Evolutionary conservation across 2,113 vertebrate genomes (phyloP), one percentile per base, ranked within the genome.

Genomic region (Tauraco erythrolophus): DNA sequence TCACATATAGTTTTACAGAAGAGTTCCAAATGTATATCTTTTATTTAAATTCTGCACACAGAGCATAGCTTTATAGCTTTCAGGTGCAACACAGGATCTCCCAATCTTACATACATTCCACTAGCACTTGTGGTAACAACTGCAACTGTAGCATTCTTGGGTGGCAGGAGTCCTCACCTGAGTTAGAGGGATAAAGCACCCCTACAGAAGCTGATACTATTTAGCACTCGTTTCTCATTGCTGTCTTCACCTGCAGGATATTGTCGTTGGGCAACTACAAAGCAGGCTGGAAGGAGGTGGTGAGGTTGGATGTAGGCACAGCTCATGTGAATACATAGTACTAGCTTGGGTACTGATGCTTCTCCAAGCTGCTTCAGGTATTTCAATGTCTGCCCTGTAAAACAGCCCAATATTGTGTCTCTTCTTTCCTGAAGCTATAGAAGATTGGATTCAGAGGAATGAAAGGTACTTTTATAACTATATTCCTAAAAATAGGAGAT

Each of bases 311-410:
- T 11, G 24, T 2, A 58, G 60, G 78, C 22, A 35, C 35, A 48
- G 53, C 27, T 60, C 7, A 1, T 3, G 53, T 30, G 35, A 18
- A 11, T 7, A 4, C 2, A 0, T 1, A 1, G 28, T 35, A 2
- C 35, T 57, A 22, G 4, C 54, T 74, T 11, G 23, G 48, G 53
- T 37, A 11, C 27, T 28, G 30, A 6, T 22, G 13, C 28, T 30
- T 58, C 33, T 64, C 41, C 23, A n/a, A 84, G 68, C 15, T 1
- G 1, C 43, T 60, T 58, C 16, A 37, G 66, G 2, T 35, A 19
- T 28, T 69, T 46, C 66, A 46, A 10, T 0, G 0, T 41, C 72
- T 84, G n/a, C 31, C 80, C 56, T 48, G 56, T 9, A 28, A 56
- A 58, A 60, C 45, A 86, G 61, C 62, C 25, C 15, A 4, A 0